Base-by-base conservation (phyloP, 2,888 invertebrate species). In the Netelia fuscicornis region DNA sequence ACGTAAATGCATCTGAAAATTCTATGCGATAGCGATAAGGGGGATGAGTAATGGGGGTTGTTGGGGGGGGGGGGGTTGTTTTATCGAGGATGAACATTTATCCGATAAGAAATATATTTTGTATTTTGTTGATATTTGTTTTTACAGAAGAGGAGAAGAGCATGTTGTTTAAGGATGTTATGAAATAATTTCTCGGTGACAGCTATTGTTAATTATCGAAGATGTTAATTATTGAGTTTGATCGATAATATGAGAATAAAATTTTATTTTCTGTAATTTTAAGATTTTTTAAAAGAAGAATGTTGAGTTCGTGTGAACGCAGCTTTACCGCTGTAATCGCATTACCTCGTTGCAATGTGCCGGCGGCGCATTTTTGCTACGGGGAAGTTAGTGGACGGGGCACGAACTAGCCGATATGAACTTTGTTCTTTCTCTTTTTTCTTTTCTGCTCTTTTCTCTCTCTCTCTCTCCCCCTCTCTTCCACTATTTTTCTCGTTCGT, bases 341-440 rank as follows among this genome's bases (percentile, higher is more conserved):
- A 25, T 60, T 37, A 20, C 48, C 70, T 20, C 10, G 70, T 62
- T 60, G 48, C 48, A 37, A 17, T n/a, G 10, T 30, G 30, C 30
- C 68, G 52, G 25, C 20, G 65, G 25, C 20, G 65, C 44, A 60
- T 58, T 78, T 52, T 56, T 62, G 56, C 25, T 44, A 64, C 17
- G 9, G 44, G 79, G 6, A 37, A 72, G 25, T 79, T 72, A 72
- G 54, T 2, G 30, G 48, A 13, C 72, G 23, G 9, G 13, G 17
- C 52, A 68, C 25, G 25, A 52, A 64, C 37, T 62, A 42, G 37
- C 54, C 20, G 71, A 72, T 72, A 79, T 65, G 44, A 56, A 77
- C 82, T 78, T 44, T 9, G 42, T 72, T 74, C 60, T 52, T 62
- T 70, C 58, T 17, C 23, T 67, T 17, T 65, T 70, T 25, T 48